These are phyloP conservation scores for Phenganax marumi DNA, from an alignment of 92 coral and sea anemone species.

Conservation along the genomic window DNA sequence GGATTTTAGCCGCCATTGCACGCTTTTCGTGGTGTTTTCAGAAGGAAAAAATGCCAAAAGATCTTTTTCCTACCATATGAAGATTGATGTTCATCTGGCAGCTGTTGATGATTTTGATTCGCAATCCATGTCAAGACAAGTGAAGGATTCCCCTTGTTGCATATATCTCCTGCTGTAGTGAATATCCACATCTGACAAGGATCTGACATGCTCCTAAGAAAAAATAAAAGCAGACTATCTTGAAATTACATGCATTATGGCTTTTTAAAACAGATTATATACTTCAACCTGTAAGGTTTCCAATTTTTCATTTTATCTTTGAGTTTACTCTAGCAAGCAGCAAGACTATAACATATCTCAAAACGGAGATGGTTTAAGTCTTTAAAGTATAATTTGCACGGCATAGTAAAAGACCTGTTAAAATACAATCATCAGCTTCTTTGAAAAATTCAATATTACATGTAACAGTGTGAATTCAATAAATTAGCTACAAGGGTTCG, in stretches of 20 bases:
- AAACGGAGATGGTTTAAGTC: no score
- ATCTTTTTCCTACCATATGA: neutral
- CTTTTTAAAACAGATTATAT: neutral
- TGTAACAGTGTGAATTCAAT: no score
- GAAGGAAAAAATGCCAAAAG: neutral
- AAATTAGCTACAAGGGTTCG: no score
- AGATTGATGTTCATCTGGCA: neutral
- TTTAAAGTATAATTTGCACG: no score
- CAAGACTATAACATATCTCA: no score
- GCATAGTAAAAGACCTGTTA: no score
- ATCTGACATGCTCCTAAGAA: slow-evolving; percentile 57
- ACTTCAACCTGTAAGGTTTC: neutral
- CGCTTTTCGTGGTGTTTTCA: neutral
- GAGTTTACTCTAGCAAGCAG: no score
- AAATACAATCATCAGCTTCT: no score
- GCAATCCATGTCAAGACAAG: slow-evolving; percentile 59
- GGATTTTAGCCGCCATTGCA: neutral
- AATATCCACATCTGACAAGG: slow-evolving; percentile 81
- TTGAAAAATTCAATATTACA: no score
- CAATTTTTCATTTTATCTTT: neutral
- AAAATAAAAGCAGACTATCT: neutral
- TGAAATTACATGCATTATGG: neutral
- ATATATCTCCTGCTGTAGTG: slow-evolving; percentile 85
- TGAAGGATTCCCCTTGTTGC: slow-evolving; percentile 74
- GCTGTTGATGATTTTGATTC: neutral